Conservation (phyloP, 2,888 invertebrate species). For the Quadroppia sp. region DNA sequence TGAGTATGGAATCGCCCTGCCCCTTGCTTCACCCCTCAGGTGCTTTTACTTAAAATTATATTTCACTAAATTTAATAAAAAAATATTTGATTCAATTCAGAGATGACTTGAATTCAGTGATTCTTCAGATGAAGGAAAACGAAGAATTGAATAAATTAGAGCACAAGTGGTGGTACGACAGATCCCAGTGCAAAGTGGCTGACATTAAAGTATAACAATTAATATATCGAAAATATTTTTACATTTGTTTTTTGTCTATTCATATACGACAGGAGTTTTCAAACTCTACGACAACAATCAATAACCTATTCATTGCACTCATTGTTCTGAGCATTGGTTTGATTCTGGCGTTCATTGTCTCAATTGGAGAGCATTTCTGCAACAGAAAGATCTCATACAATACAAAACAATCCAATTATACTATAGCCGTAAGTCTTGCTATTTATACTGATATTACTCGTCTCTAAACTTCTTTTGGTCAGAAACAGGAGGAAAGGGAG, state of each 20-base stretch:
- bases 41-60: not conserved
- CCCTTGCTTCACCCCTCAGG: slow-evolving; percentile 53
- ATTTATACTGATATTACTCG: not conserved
- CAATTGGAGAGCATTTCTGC: slow-evolving; percentile 14
- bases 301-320: slow-evolving; percentile 15
- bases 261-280: slow-evolving; percentile 7
- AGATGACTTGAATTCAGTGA: slow-evolving; percentile 55
- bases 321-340: slow-evolving; percentile 16
- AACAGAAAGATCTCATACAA: slow-evolving; percentile 17
- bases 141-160: slow-evolving; percentile 55
- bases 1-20: slow-evolving; percentile 57
- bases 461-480: not conserved
- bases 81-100: slow-evolving; percentile 47
- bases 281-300: slow-evolving; percentile 5
- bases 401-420: slow-evolving; percentile 15
- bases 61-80: too few species aligned
- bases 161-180: slow-evolving; percentile 58
- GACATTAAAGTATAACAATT: slow-evolving; percentile 10
- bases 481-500: slow-evolving; percentile 30
- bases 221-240: not conserved
- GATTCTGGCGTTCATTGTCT: slow-evolving; percentile 18
- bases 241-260: not conserved
- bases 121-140: slow-evolving; percentile 54
- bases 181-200: slow-evolving; percentile 44
- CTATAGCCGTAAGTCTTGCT: not conserved